Percentiles rank a stretch among this genome's conserved stretches.
Evolutionary conservation across 2,888 invertebrate genomes (phyloP).

Genomic region (Idaea aversata): DNA sequence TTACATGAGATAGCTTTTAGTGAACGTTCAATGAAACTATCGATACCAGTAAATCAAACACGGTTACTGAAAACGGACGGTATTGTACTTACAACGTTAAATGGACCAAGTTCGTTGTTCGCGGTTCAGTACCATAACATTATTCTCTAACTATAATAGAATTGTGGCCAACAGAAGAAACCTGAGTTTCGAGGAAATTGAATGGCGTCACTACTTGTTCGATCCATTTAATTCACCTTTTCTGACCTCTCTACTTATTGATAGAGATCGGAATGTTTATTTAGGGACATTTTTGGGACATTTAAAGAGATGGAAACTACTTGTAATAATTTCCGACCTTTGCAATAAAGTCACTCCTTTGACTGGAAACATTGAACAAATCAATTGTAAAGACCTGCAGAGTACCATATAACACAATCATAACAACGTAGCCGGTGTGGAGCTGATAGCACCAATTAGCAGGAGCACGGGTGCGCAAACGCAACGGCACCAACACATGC

Average conservation of each 20-base stretch:
- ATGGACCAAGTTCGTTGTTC: background rate
- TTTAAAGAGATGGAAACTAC: background rate
- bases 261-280: background rate
- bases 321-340: background rate
- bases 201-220: slow-evolving; percentile 37
- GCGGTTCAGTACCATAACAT: slow-evolving; percentile 7
- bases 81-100: slow-evolving; percentile 24
- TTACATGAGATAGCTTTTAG: slow-evolving; percentile 48
- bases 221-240: slow-evolving; percentile 37
- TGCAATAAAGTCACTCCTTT: background rate
- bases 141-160: slow-evolving; percentile 30
- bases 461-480: slow-evolving; percentile 59
- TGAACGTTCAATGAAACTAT: slow-evolving; percentile 34
- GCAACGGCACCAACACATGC: slow-evolving; percentile 65
- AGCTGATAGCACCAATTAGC: slow-evolving; percentile 56
- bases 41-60: slow-evolving; percentile 18
- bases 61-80: slow-evolving; percentile 23
- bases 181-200: slow-evolving; percentile 43
- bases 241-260: background rate
- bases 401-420: slow-evolving; percentile 24
- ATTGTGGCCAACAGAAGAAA: slow-evolving; percentile 36
- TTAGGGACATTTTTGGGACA: too few species aligned
- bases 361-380: background rate
- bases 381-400: background rate
- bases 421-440: slow-evolving; percentile 31